phyloP scores from a whole-genome alignment of 2,113 vertebrate species.

The Trogon surrucura region DNA sequence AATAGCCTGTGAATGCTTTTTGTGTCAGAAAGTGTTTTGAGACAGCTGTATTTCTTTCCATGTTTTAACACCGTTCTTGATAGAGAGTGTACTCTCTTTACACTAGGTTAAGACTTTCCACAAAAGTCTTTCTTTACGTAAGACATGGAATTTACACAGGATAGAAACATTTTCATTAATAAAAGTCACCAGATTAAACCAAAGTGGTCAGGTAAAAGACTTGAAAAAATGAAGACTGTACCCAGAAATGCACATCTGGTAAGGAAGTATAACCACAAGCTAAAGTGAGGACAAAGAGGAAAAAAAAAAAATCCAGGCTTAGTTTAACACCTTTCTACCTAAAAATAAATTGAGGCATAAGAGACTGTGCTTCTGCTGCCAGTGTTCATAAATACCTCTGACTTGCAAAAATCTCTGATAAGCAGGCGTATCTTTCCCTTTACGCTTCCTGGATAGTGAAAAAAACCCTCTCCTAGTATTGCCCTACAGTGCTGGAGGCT shows the following conservation, averaged over 20 bases:
- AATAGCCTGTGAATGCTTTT: background rate
- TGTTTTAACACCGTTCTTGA: background rate
- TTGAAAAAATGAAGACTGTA: background rate
- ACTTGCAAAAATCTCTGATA: background rate
- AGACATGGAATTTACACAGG: background rate
- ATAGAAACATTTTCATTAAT: background rate
- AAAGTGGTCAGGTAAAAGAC: background rate
- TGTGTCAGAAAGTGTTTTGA: background rate
- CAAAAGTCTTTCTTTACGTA: background rate
- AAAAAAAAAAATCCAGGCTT: background rate
- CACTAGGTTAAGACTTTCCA: background rate
- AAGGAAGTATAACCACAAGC: conserved; percentile 30
- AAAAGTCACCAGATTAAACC: background rate
- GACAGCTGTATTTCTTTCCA: background rate
- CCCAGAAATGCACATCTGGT: background rate
- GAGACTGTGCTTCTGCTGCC: background rate
- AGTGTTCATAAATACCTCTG: background rate
- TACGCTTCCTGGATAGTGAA: background rate
- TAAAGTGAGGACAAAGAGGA: background rate
- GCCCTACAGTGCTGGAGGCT: background rate
- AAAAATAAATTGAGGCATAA: conserved; percentile 27
- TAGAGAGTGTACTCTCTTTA: background rate
- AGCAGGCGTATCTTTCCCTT: background rate
- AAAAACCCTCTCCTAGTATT: background rate
- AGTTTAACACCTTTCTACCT: conserved; percentile 49